Conservation (phyloP, 2,797 vertebrate genomes). For the Eremophila alpestris region DNA sequence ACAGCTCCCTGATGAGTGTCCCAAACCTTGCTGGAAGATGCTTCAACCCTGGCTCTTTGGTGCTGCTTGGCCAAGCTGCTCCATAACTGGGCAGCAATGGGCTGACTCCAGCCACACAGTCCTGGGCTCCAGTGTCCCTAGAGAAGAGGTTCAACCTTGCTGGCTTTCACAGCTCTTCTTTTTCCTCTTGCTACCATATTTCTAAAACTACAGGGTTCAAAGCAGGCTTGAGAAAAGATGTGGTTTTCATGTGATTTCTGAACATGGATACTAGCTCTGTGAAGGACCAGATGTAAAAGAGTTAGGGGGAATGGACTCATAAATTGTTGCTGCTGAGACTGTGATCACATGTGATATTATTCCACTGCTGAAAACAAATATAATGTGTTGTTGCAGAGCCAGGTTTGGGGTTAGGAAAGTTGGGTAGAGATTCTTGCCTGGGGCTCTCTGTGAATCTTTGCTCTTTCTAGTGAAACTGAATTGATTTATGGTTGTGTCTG, state of each 20-base stretch:
- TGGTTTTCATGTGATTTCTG: neutral
- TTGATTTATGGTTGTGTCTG: slow-evolving; percentile 37
- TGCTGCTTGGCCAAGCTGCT: neutral
- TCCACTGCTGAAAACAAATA: slow-evolving; percentile 8
- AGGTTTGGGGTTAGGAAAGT: slow-evolving; percentile 14
- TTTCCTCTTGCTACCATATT: neutral
- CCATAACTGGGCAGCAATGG: neutral
- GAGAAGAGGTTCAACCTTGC: neutral
- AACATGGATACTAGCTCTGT: neutral
- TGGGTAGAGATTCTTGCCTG: slow-evolving; percentile 33
- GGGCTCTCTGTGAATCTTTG: neutral
- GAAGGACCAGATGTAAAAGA: neutral
- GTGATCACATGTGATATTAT: neutral
- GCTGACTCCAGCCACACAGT: accelerated
- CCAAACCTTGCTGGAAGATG: neutral
- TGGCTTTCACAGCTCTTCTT: neutral
- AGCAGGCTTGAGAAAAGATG: neutral
- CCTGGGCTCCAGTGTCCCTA: neutral
- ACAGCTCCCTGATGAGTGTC: neutral
- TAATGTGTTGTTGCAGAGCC: neutral
- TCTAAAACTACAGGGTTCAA: neutral
- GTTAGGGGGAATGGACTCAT: neutral
- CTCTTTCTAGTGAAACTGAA: neutral
- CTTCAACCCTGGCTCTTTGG: neutral
- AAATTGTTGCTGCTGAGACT: neutral